Base-by-base conservation (phyloP, 2,113 vertebrate species). In the Calypte anna region DNA sequence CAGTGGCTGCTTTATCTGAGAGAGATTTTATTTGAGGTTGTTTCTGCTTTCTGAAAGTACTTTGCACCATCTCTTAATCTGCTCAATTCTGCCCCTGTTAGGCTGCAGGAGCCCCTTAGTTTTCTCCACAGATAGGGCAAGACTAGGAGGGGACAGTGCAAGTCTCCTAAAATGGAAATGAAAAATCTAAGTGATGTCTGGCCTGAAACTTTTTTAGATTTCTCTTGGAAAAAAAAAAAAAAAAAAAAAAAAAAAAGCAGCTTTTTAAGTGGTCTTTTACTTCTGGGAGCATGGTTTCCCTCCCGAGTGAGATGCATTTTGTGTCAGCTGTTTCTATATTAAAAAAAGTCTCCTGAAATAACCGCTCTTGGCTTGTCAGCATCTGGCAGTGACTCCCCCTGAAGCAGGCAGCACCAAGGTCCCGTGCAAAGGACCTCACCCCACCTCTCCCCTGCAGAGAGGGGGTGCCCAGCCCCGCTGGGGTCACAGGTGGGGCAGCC, bases 401-500 rank as follows among this genome's bases (percentile, higher is more conserved):
- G 63, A 40, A 96, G 93, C 77, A 91, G 73, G 92, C 95, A 82
- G 80, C 40, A 73, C 91, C 77, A 91, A 55, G 82, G 68, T 15
- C 53, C 83, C 6, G 91, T 66, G 12, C 10, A 9, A 51, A 80
- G 89, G 78, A 82, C 62, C 91, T 96, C 77, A 22, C 58, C 94
- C 91, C 48, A 7, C 8, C 90, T 28, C 23, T 14, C 70, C 94
- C 85, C 72, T 12, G 40, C 0, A 0, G 94, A 73, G 59, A 51
- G 70, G 94, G 93, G 95, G 90, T 96, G 94, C 95, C 78, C 40
- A 22, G 46, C 84, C 89, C 8, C 4, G 76, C 87, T 4, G 25
- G 95, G 97, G 95, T 97, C 96, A 97, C 92, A 86, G 40, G 79
- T 94, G 85, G 97, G 97, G 91, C 96, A 96, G 94, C 72, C 96